Conservation (phyloP, 2,113 vertebrate species). For the Elanus axillaris region DNA sequence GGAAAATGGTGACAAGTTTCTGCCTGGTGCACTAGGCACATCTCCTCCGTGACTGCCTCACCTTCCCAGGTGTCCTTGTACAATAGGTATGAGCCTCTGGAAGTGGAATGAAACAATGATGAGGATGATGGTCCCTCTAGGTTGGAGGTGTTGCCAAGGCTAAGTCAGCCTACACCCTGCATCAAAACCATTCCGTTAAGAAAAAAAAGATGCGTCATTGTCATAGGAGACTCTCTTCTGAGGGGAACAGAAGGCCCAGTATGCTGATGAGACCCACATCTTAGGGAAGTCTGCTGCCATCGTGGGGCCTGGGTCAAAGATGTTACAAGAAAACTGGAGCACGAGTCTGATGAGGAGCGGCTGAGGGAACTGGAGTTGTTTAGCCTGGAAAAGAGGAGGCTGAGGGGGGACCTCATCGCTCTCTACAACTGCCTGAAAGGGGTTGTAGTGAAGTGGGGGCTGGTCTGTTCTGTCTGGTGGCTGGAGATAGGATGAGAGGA, state of each 20-base stretch:
- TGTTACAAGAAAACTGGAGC: too few relatives aligned
- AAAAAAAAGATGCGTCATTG: fast-evolving
- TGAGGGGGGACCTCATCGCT: too few relatives aligned
- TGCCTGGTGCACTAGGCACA: background rate
- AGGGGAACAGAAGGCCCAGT: background rate
- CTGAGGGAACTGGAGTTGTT: too few relatives aligned
- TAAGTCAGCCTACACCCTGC: background rate
- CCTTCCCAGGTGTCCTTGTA: background rate
- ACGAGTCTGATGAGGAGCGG: too few relatives aligned
- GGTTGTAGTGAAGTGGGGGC: too few relatives aligned
- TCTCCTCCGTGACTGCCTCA: background rate
- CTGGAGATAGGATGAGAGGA: too few relatives aligned
- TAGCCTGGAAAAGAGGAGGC: too few relatives aligned
- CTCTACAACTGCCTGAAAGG: too few relatives aligned
- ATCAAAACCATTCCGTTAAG: background rate
- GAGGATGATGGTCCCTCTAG: background rate
- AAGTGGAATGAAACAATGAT: background rate
- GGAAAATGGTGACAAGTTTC: background rate
- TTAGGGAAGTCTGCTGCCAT: too few relatives aligned
- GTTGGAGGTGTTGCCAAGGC: background rate
- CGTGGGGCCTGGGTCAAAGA: too few relatives aligned
- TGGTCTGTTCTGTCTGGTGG: too few relatives aligned
- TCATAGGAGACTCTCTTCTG: background rate
- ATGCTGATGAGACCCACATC: background rate
- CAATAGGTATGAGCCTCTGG: background rate